These are phyloP conservation scores for Entomobrya multifasciata DNA, from an alignment of 2,888 invertebrate species.

Conservation along the genomic window DNA sequence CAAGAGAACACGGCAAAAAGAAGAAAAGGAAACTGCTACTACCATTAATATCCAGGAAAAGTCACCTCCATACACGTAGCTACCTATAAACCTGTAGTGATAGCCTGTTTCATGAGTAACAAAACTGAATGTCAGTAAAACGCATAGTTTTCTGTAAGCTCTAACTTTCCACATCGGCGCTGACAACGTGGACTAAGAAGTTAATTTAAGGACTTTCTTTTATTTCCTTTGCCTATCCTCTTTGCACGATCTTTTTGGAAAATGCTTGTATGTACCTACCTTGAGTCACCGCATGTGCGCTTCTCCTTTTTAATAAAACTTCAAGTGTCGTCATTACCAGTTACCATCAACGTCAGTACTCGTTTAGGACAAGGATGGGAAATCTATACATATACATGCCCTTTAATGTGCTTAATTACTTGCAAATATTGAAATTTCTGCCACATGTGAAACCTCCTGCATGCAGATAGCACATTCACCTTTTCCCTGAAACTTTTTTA, in stretches of 20 bases:
- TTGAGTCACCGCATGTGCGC: neutral
- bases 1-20: too few relatives aligned
- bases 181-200: slow-evolving; percentile 29
- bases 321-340: too few relatives aligned
- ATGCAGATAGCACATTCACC: neutral
- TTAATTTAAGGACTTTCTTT: slow-evolving; percentile 45
- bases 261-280: neutral
- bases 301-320: slow-evolving; percentile 41
- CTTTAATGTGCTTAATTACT: neutral
- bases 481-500: slow-evolving; percentile 13
- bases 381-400: neutral
- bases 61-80: too few relatives aligned
- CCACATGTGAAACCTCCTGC: neutral
- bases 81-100: neutral
- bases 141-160: neutral
- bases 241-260: neutral
- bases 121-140: neutral
- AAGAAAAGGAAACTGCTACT: neutral
- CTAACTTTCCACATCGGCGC: slow-evolving; percentile 20
- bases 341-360: neutral
- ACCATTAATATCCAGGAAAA: too few relatives aligned
- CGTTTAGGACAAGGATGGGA: neutral
- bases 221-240: slow-evolving; percentile 28
- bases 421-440: slow-evolving; percentile 5
- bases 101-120: neutral